Base-by-base conservation (phyloP, 92 coral and sea anemone species). In the Zoanthus solanderi region DNA sequence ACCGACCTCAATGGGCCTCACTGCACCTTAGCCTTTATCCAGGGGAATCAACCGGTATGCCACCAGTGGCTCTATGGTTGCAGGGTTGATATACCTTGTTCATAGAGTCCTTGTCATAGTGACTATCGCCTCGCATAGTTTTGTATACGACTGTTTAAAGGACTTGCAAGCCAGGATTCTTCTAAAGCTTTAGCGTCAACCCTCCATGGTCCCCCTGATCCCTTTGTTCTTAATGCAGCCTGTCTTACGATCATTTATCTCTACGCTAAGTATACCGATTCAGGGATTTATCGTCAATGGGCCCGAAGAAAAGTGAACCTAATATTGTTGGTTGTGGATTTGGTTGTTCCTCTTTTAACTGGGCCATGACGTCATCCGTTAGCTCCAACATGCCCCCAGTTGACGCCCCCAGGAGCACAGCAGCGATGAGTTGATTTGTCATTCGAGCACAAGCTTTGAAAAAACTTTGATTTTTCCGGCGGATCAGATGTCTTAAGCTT, bases 281-380 rank as follows among this genome's bases (percentile, higher is more conserved):
- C 23, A 0, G 23, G 65, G 15, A 58, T 15, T 1, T 14, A 16
- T 58, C 23, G 18, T 58, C n/a, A 58, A 58, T 2, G 0, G 18
- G 23, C 31, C 87, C 87, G 73, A 83, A 83, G 9, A 66, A 37
- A 11, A 69, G 53, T 65, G 87, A 83, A 32, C 78, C 87, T 0
- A 57, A 11, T 11, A 0, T 65, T 17, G 32, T 10, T 71, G 68
- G 88, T 84, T 84, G 79, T 69, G 71, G 65, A 68, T 69, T 46
- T 5, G 88, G 88, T 29, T 84, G 82, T 66, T 84, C 72, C 67
- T 69, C 31, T 52, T 84, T 45, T 7, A 84, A 29, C 47, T 84
- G 88, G n/a, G 81, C 50, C 88, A 84, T 47, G 7, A 84, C 71
- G 17, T 84, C 71, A 61, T 84, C 82, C 2, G 81, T 71, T 72